Evolutionary conservation across 2,113 vertebrate species (phyloP), one percentile per base, ranked within the genome.

Genomic region (Romanogobio albipinnatus): DNA sequence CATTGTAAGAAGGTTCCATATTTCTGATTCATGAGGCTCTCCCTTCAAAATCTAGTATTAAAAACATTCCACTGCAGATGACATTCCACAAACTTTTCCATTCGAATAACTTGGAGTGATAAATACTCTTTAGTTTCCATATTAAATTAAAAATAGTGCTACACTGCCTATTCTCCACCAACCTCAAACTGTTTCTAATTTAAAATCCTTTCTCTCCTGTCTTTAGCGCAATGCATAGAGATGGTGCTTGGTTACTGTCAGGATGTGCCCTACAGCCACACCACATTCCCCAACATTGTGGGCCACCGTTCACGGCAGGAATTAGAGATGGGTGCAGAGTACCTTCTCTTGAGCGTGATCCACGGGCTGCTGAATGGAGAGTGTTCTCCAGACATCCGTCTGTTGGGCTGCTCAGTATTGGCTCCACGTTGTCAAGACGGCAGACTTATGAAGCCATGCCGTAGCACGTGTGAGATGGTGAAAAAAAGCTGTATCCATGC

Each of bases 401-500:
- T 99, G 0, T 91, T 99, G 58, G 97, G 97, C 85, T 99, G 98
- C 81, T 96, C 98, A 0, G 95, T 99, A 26, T 92, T 99, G 49
- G 97, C 96, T 5, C 97, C 98, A 0, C 95, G 92, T 5, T 99
- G 98, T 0, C 91, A 93, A 53, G 92, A 93, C 0, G 88, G 94
- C 88, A 94, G 84, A 24, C 81, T 86, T 33, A 84, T 91, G 78
- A 97, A 96, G 86, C 97, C 98, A 0, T 99, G 98, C 90, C 95
- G 96, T 66, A 95, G 90, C 0, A 88, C 96, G 2, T 99, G 98
- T 24, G 95, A 97, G 86, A 92, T 85, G 0, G 89, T 99, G 81
- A 95, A 91, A 47, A 95, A 91, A 81, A 94, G 90, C 88, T 99
- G 98, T 22, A 85, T 84, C n/a, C 95, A 96, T 0, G 96, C 97